Percentiles rank a stretch among this genome's conserved stretches.
These are phyloP conservation scores for Oophaga pumilio DNA, from an alignment of 2,113 vertebrate species.

Conservation along the genomic window DNA sequence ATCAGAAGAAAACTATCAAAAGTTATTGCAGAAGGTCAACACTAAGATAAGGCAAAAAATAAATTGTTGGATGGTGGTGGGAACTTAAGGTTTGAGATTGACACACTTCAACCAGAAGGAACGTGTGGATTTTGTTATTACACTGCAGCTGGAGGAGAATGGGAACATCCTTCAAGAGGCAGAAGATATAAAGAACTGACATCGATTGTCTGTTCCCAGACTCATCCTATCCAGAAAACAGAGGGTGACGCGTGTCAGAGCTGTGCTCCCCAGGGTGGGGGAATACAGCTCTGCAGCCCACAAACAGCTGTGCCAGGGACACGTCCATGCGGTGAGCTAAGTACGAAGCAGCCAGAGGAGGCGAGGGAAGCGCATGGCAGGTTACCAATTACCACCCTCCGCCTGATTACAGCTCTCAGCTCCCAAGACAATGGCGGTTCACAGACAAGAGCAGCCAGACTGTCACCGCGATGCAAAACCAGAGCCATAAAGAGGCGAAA, in stretches of 20 bases:
- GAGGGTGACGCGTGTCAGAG: constrained; percentile 22
- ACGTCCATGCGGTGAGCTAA: constrained; percentile 44
- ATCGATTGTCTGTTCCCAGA: neutral
- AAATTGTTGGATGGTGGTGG: too few species aligned
- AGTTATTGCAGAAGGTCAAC: too few species aligned
- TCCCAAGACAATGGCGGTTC: neutral
- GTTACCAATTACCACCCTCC: constrained; percentile 39
- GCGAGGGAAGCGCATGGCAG: constrained; percentile 26
- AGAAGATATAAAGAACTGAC: neutral
- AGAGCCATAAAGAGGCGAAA: neutral
- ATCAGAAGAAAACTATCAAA: too few species aligned
- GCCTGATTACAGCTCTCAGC: constrained; percentile 32
- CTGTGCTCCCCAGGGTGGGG: constrained; percentile 4
- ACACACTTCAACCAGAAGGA: neutral
- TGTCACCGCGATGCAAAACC: constrained; percentile 6
- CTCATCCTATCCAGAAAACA: constrained; percentile 24
- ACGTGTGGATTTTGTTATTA: neutral
- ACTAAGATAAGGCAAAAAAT: too few species aligned
- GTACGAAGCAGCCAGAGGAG: constrained; percentile 32
- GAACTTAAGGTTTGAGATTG: too few species aligned
- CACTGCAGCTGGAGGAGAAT: neutral
- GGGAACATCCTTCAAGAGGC: neutral
- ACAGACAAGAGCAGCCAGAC: neutral
- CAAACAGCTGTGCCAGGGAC: constrained; percentile 41
- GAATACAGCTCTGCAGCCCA: constrained; percentile 30